Evolutionary conservation across 2,113 vertebrate genomes (phyloP).

Genomic region (Pyrgilauda ruficollis): DNA sequence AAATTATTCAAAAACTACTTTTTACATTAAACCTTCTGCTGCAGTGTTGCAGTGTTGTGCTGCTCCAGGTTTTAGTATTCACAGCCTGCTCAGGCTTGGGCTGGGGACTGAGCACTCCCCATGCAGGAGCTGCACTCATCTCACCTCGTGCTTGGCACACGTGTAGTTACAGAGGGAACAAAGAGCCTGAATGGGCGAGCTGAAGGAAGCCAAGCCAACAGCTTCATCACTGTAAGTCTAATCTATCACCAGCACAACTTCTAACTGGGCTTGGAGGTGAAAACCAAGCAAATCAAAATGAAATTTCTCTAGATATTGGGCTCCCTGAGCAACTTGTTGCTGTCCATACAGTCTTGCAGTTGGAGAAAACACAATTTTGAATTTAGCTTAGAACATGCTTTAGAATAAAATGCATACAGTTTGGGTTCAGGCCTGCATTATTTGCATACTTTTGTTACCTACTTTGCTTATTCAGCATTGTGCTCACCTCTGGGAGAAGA

Average conservation of each 20-base stretch:
- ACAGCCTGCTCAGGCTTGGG: rapidly evolving
- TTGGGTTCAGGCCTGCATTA: not conserved
- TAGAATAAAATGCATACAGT: not conserved
- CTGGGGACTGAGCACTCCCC: not conserved
- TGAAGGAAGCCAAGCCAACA: not conserved
- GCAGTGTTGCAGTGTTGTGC: not conserved
- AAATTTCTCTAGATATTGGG: not conserved
- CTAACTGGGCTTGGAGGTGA: not conserved
- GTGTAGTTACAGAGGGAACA: not conserved
- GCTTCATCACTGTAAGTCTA: not conserved
- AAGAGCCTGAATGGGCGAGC: not conserved
- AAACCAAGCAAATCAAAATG: not conserved
- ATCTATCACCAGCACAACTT: not conserved
- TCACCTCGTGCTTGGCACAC: not conserved
- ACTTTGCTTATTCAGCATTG: not conserved
- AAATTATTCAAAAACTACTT: slow-evolving; percentile 7
- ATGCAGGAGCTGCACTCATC: not conserved
- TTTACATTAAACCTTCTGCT: not conserved
- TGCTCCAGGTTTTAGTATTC: not conserved
- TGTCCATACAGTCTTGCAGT: not conserved
- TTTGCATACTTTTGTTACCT: not conserved
- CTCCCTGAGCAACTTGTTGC: not conserved
- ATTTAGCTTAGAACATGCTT: not conserved
- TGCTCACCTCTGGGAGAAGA: not conserved
- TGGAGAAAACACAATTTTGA: not conserved